Conservation (phyloP, 2,113 vertebrate species). For the Otolemur garnettii region DNA sequence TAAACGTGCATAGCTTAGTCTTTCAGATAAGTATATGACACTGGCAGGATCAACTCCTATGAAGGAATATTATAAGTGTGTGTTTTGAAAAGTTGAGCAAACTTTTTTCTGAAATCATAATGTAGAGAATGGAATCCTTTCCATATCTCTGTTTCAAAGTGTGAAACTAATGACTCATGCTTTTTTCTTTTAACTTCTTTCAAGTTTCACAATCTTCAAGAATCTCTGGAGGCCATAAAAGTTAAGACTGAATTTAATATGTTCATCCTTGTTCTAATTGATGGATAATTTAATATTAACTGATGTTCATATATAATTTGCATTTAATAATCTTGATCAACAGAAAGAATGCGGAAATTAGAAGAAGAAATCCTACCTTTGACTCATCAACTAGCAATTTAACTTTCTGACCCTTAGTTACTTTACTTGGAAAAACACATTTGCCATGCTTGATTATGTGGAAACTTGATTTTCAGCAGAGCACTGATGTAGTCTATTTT, state of each 20-base stretch:
- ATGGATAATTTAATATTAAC: neutral
- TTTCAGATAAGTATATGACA: too few species aligned
- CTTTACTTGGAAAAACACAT: slow-evolving; percentile 11
- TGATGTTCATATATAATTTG: neutral
- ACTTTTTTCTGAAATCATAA: slow-evolving; percentile 25
- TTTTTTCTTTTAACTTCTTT: neutral
- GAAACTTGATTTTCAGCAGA: slow-evolving; percentile 48
- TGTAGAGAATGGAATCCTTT: slow-evolving; percentile 24
- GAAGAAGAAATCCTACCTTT: neutral
- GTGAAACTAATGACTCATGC: neutral
- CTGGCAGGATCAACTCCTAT: neutral
- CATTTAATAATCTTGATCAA: neutral
- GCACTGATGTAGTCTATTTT: neutral
- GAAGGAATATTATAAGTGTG: neutral
- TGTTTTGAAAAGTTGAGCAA: neutral
- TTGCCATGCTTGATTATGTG: neutral
- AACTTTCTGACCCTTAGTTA: slow-evolving; percentile 10
- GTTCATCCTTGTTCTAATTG: neutral
- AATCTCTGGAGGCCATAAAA: neutral
- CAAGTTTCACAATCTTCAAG: slow-evolving; percentile 51
- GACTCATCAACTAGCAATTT: neutral
- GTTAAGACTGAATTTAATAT: neutral
- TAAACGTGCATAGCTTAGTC: too few species aligned
- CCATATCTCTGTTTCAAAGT: slow-evolving; percentile 14
- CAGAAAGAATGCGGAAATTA: slow-evolving; percentile 13